Conservation (phyloP, 2,113 vertebrate species). For the Trochalopteron elliotii region DNA sequence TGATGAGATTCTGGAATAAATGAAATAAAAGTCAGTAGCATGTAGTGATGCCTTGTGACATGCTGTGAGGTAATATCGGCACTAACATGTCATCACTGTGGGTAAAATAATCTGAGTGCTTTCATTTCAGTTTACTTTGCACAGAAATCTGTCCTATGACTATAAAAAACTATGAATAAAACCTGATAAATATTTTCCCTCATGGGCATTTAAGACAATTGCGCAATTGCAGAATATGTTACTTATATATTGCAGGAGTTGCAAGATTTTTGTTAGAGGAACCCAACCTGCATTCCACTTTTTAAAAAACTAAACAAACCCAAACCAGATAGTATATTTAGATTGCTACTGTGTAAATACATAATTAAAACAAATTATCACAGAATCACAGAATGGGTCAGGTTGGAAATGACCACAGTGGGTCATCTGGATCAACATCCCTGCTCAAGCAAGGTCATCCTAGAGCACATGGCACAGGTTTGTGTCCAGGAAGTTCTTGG, state of each 20-base stretch:
- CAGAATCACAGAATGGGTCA: neutral
- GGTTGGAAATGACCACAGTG: neutral
- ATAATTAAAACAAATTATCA: neutral
- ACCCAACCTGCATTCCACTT: neutral
- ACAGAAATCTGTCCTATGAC: neutral
- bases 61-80: neutral
- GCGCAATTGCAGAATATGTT: neutral
- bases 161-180: neutral
- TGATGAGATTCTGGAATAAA: slow-evolving; percentile 29
- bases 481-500: neutral
- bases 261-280: neutral
- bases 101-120: neutral
- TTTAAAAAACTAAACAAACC: neutral
- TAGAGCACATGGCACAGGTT: neutral
- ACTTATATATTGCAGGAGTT: neutral
- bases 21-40: slow-evolving; percentile 1
- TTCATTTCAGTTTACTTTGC: neutral
- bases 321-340: neutral
- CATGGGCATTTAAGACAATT: neutral
- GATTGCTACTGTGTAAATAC: neutral
- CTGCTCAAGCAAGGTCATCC: neutral
- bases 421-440: neutral
- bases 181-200: neutral
- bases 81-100: neutral
- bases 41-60: neutral